phyloP scores from a whole-genome alignment of 53 echinoderm and acorn worm genomes.

The Crossaster papposus region DNA sequence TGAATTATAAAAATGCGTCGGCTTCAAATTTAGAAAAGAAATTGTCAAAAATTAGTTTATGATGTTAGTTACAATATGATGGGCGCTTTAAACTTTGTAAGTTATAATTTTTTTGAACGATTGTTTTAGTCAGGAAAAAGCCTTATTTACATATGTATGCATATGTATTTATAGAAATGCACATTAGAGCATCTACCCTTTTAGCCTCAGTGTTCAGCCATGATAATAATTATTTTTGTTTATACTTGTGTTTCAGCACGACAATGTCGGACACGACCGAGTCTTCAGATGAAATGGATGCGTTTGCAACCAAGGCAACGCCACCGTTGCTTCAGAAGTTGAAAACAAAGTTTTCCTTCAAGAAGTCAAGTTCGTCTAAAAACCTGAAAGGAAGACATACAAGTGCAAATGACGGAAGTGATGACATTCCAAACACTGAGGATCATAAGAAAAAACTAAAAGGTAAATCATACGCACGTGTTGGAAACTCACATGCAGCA shows the following conservation, averaged over 20 bases:
- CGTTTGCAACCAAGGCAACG: constrained; percentile 20
- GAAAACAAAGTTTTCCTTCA: constrained; percentile 40
- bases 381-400: constrained; percentile 14
- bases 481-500: constrained; percentile 39
- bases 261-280: constrained; percentile 36
- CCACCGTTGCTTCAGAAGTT: constrained; percentile 34
- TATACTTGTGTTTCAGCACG: constrained; percentile 10
- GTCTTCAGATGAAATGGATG: constrained; percentile 48
- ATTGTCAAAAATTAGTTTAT: no score
- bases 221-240: constrained; percentile 6
- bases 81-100: no score
- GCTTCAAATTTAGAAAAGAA: no score
- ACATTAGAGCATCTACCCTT: no score
- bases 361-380: constrained; percentile 9
- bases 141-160: no score
- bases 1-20: no score
- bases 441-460: constrained; percentile 5
- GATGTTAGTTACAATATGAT: no score
- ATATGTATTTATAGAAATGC: no score
- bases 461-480: constrained; percentile 20
- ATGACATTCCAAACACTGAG: neutral
- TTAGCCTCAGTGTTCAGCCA: neutral
- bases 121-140: no score
- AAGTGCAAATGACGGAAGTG: constrained; percentile 16
- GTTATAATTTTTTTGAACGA: no score